Conservation (phyloP, 1,140 invertebrate genomes). For the Holcopasites calliopsidis region DNA sequence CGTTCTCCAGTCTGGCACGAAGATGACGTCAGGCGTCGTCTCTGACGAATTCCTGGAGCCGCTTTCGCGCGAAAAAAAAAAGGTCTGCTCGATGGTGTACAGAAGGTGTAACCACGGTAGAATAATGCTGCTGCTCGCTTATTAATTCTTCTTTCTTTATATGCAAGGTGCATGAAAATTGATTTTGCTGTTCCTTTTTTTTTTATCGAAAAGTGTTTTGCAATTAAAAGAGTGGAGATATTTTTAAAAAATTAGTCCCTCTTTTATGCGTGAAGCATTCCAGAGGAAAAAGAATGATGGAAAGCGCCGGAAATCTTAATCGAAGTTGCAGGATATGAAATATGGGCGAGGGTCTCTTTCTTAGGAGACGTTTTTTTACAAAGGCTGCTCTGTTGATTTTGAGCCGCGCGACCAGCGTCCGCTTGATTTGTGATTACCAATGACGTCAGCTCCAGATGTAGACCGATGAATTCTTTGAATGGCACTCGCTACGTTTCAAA, state of each 20-base stretch:
- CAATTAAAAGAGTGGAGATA: too few species aligned
- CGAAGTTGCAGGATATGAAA: too few species aligned
- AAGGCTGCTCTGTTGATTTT: constrained; percentile 5
- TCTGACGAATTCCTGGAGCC: constrained; percentile 30
- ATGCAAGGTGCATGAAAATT: background rate
- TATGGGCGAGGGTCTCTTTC: too few species aligned
- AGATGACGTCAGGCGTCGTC: constrained; percentile 63
- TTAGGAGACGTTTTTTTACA: background rate
- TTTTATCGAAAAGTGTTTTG: background rate
- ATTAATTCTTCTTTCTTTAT: background rate
- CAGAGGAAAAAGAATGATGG: too few species aligned
- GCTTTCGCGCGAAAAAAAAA: constrained; percentile 8
- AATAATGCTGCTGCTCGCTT: background rate
- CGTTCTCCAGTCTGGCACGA: constrained; percentile 64
- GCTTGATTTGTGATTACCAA: constrained; percentile 21
- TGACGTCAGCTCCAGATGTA: constrained; percentile 33
- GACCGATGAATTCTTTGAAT: constrained; percentile 24
- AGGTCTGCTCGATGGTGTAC: background rate
- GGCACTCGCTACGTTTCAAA: constrained; percentile 1
- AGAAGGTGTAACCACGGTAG: background rate
- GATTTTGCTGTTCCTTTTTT: background rate
- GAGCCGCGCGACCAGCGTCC: background rate
- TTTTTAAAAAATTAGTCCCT: too few species aligned
- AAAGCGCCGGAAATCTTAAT: too few species aligned
- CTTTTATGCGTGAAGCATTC: too few species aligned